Conservation (phyloP, 1,140 invertebrate genomes). For the Drosophila nigromelanica region DNA sequence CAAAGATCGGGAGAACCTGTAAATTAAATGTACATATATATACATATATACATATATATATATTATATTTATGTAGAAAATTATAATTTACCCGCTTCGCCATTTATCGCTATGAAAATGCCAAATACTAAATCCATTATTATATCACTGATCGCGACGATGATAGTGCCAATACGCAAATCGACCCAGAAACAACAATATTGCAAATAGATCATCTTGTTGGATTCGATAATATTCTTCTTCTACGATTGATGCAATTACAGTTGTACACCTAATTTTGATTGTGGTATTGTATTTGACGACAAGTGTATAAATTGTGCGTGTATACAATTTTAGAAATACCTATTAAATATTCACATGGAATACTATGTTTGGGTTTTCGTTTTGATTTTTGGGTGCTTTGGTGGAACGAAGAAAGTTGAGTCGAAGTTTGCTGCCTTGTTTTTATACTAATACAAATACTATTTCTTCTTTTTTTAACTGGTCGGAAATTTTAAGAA, state of each 20-base stretch:
- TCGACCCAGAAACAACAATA: slow-evolving; percentile 57
- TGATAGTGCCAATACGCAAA: slow-evolving; percentile 48
- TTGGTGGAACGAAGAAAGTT: no score
- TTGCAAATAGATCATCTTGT: slow-evolving; percentile 66
- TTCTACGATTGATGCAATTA: background rate
- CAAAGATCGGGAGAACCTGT: slow-evolving; percentile 51
- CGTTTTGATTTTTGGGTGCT: no score
- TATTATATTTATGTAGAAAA: background rate
- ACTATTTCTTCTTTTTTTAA: no score
- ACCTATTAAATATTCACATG: no score
- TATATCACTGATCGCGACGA: slow-evolving; percentile 30
- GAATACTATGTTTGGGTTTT: no score
- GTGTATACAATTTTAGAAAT: no score
- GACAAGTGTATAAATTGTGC: no score
- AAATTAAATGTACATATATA: background rate
- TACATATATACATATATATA: background rate
- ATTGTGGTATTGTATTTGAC: background rate
- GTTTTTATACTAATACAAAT: no score
- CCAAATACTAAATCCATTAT: slow-evolving; percentile 29
- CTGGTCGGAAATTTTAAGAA: no score
- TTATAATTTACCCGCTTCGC: slow-evolving; percentile 46
- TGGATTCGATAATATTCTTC: no score
- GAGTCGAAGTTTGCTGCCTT: no score
- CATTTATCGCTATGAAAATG: slow-evolving; percentile 35
- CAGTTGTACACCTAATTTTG: background rate